Base-by-base conservation (phyloP, 1,140 invertebrate genomes). In the Myzus persicae region DNA sequence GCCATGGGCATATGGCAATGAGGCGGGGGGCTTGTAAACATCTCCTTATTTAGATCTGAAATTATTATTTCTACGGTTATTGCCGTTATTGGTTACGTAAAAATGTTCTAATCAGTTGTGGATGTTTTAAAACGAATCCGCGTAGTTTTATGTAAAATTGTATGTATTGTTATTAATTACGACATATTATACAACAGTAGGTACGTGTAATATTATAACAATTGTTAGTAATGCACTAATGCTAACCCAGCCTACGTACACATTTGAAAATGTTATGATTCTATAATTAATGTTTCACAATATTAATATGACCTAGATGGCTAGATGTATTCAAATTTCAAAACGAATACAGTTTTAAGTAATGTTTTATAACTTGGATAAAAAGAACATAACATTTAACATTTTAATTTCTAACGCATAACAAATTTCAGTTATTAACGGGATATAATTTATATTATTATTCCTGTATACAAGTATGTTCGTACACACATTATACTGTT, bases 171-270 rank as follows among this genome's bases (percentile, higher is more conserved):
- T n/a, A 18, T 76, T 76, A 76, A 76, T 76, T 76, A 76, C 59
- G n/a, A n/a, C 59, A n/a, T 18, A 76, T 51, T 22, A 6, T n/a
- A 76, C n/a, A 76, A 76, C 22, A n/a, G 59, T 59, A n/a, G 48
- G 51, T 59, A 18, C 31, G 31, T n/a, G 31, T 76, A 76, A n/a
- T 76, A 76, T 76, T 76, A 76, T 18, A n/a, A 76, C 59, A n/a
- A 76, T 76, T 76, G n/a, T 76, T 76, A 76, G 59, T 76, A 76
- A 76, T 76, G 59, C 59, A 67, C 31, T 67, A 67, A 67, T n/a
- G 59, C 59, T n/a, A 18, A n/a, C 31, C 8, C 59, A n/a, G 59
- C 59, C 59, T 76, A 76, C 59, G 31, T 76, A 76, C 31, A 18
- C 31, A 76, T 76, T 76, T n/a, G 1, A 76, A 76, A 76, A 76